Evolutionary conservation across 2,888 invertebrate genomes (phyloP).

Genomic region (Habroteleia sp.): DNA sequence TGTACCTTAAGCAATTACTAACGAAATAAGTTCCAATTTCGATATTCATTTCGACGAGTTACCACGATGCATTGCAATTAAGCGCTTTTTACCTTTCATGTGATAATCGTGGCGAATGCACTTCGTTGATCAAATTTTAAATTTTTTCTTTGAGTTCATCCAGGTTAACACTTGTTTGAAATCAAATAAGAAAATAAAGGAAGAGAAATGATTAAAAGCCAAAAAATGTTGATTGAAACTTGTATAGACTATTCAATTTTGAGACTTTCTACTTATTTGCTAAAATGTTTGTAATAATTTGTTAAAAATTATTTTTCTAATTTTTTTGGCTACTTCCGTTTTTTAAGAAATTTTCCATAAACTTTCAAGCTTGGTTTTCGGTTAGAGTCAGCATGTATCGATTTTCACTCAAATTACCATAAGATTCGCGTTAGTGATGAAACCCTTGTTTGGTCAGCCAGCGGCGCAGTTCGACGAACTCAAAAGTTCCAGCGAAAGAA

Average conservation of each 20-base stretch:
- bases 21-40: constrained; percentile 27
- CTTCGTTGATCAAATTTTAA: too few species aligned
- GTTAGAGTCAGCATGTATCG: constrained; percentile 65
- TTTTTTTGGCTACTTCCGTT: not conserved
- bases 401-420: constrained; percentile 76
- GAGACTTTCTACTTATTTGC: too few species aligned
- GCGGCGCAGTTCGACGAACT: constrained; percentile 9
- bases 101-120: too few species aligned
- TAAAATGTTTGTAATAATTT: not conserved
- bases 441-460: constrained; percentile 48
- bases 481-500: not conserved
- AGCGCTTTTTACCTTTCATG: constrained; percentile 4
- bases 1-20: constrained; percentile 15
- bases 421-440: constrained; percentile 66
- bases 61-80: constrained; percentile 8
- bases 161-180: too few species aligned
- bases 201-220: too few species aligned
- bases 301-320: not conserved
- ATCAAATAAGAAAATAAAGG: too few species aligned
- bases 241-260: too few species aligned
- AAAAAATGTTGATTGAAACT: too few species aligned
- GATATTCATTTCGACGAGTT: constrained; percentile 1
- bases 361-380: constrained; percentile 37
- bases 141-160: too few species aligned
- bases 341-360: constrained; percentile 37